These are phyloP conservation scores for Gymnothorax javanicus DNA, from an alignment of 2,797 vertebrate genomes.

Conservation along the genomic window DNA sequence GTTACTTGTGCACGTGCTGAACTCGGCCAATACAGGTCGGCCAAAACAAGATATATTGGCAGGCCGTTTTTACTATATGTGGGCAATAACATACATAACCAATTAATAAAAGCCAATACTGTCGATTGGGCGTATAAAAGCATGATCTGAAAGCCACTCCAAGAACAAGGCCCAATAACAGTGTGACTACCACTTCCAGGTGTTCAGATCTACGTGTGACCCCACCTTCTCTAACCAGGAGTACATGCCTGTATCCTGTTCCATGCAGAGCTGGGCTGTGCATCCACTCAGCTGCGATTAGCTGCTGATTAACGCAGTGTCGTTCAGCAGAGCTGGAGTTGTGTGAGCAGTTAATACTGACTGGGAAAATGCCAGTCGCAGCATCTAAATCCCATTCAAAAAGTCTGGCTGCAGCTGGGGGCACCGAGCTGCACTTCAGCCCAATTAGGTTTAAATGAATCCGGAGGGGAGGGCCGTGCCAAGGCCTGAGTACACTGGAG, in stretches of 20 bases:
- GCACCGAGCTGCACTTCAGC: background rate
- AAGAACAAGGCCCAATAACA: background rate
- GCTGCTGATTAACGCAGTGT: background rate
- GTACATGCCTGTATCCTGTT: background rate
- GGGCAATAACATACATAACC: too few relatives aligned
- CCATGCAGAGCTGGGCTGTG: background rate
- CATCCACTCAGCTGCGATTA: background rate
- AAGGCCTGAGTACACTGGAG: conserved; percentile 38
- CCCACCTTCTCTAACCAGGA: background rate
- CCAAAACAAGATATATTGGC: too few relatives aligned
- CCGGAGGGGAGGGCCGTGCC: conserved; percentile 1
- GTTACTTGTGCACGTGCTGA: too few relatives aligned
- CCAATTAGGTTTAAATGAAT: conserved; percentile 18
- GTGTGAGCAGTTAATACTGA: background rate
- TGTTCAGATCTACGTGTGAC: background rate
- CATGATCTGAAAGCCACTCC: background rate
- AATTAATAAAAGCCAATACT: too few relatives aligned
- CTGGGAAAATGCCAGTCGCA: background rate
- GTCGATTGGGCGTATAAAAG: too few relatives aligned
- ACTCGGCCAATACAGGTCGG: too few relatives aligned
- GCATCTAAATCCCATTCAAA: conserved; percentile 7
- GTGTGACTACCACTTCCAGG: background rate
- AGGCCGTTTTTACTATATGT: too few relatives aligned
- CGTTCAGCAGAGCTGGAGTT: background rate
- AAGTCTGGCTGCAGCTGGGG: background rate